A percentile compares a stretch with the other conserved stretches of the same genome.
phyloP scores from a whole-genome alignment of 2,113 vertebrate species.

The Burhinus bistriatus region DNA sequence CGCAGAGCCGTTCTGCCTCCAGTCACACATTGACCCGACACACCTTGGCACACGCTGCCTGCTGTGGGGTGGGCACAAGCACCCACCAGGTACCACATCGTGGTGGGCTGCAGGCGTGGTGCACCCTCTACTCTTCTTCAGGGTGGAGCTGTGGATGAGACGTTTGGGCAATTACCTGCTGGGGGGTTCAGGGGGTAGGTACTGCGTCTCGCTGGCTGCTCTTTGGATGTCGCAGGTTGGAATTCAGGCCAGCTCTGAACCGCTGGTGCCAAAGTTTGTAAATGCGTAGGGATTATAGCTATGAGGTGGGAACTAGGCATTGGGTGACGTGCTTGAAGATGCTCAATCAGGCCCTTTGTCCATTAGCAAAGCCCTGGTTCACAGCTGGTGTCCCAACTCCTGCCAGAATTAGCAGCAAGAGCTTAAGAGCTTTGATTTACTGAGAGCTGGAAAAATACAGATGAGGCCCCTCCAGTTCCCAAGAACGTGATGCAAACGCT shows the following conservation, averaged over 20 bases:
- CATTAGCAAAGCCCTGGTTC: conserved; percentile 19
- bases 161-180: background rate
- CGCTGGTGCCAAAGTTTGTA: background rate
- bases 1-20: rapidly evolving
- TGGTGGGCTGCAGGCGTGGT: background rate
- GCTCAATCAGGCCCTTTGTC: background rate
- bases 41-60: rapidly evolving
- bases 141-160: background rate
- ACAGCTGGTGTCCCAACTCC: conserved; percentile 49
- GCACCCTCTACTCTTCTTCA: background rate
- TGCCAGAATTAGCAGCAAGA: conserved; percentile 59
- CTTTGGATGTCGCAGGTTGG: background rate
- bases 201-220: rapidly evolving
- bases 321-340: background rate
- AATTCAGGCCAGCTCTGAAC: background rate
- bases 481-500: background rate
- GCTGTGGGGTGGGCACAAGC: background rate
- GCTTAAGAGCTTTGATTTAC: conserved; percentile 59
- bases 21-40: background rate
- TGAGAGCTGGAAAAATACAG: conserved; percentile 43
- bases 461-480: conserved; percentile 4
- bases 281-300: background rate
- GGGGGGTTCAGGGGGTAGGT: background rate
- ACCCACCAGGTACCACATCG: rapidly evolving
- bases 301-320: background rate